Percentiles rank a stretch among this genome's conserved stretches.
phyloP scores from a whole-genome alignment of 2,113 vertebrate genomes.

The Cranoglanis bouderius region DNA sequence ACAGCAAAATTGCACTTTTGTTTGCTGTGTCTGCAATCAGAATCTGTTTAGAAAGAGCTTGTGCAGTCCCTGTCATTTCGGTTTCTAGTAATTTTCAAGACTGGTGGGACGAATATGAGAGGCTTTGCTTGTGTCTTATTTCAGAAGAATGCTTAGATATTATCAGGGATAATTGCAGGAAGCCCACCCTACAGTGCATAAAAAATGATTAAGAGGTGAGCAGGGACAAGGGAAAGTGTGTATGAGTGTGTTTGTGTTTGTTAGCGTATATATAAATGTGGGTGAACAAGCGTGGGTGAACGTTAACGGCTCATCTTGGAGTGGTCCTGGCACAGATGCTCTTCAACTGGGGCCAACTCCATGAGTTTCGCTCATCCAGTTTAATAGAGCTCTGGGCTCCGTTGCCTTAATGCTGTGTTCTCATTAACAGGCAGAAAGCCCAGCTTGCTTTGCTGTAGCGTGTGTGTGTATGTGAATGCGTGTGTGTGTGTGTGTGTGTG shows the following conservation, averaged over 20 bases:
- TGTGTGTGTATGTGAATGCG: not conserved
- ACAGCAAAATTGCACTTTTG: conserved; percentile 54
- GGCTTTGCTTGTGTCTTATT: conserved; percentile 57
- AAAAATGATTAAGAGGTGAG: conserved; percentile 43
- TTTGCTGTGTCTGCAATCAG: conserved; percentile 30
- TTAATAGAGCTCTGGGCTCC: conserved; percentile 20
- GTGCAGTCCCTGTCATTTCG: conserved; percentile 46
- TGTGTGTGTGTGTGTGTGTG: conserved; percentile 1
- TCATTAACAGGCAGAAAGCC: conserved; percentile 32
- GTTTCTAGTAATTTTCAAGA: conserved; percentile 63
- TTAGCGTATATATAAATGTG: conserved; percentile 7
- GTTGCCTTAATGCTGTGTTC: not conserved
- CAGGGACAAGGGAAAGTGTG: conserved; percentile 32
- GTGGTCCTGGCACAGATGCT: conserved; percentile 25
- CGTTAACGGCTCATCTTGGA: not conserved
- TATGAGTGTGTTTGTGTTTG: not conserved
- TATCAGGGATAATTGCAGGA: conserved; percentile 62
- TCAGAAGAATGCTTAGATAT: conserved; percentile 45
- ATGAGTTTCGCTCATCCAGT: conserved; percentile 16
- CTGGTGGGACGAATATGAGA: conserved; percentile 49
- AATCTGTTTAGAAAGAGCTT: conserved; percentile 48
- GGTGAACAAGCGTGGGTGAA: not conserved
- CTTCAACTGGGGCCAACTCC: not conserved
- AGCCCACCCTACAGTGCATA: conserved; percentile 48
- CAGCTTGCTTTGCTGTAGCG: conserved; percentile 12